Conservation (phyloP, 2,888 invertebrate species). For the Luperina nickerlii region DNA sequence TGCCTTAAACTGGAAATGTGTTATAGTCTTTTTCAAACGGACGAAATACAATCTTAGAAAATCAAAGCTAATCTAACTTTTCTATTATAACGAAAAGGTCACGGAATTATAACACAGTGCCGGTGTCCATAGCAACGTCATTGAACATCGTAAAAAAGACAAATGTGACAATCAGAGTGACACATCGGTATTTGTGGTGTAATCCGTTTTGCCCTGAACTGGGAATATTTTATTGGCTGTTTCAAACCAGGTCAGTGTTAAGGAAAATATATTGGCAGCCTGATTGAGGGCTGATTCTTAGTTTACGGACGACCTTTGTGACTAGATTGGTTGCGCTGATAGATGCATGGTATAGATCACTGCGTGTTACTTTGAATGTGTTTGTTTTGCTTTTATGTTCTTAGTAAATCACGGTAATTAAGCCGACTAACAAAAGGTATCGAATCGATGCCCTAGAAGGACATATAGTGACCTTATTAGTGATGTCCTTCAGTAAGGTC, state of each 20-base stretch:
- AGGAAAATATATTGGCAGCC: constrained; percentile 63
- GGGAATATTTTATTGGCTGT: constrained; percentile 57
- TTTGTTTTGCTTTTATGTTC: background rate
- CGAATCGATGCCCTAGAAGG: background rate
- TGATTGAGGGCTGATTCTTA: constrained; percentile 55
- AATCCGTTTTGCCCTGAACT: constrained; percentile 53
- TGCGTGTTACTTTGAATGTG: background rate
- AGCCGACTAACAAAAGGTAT: background rate
- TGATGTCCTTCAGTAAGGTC: background rate
- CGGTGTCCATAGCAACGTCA: constrained; percentile 54
- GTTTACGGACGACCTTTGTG: constrained; percentile 39
- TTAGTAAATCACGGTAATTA: constrained; percentile 18
- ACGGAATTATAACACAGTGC: constrained; percentile 54
- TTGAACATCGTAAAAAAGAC: constrained; percentile 76
- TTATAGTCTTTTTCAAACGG: background rate
- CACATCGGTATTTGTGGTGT: constrained; percentile 68
- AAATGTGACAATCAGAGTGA: constrained; percentile 77
- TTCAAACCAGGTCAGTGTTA: constrained; percentile 53
- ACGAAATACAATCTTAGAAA: constrained; percentile 55
- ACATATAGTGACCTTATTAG: background rate
- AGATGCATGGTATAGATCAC: constrained; percentile 31
- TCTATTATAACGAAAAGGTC: constrained; percentile 56
- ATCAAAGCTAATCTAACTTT: constrained; percentile 56
- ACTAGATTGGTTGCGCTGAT: constrained; percentile 39
- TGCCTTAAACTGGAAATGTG: too few species aligned